Percentiles rank a stretch among this genome's conserved stretches.
These are phyloP conservation scores for Hyalella azteca DNA, from an alignment of 2,888 invertebrate genomes.

Conservation along the genomic window DNA sequence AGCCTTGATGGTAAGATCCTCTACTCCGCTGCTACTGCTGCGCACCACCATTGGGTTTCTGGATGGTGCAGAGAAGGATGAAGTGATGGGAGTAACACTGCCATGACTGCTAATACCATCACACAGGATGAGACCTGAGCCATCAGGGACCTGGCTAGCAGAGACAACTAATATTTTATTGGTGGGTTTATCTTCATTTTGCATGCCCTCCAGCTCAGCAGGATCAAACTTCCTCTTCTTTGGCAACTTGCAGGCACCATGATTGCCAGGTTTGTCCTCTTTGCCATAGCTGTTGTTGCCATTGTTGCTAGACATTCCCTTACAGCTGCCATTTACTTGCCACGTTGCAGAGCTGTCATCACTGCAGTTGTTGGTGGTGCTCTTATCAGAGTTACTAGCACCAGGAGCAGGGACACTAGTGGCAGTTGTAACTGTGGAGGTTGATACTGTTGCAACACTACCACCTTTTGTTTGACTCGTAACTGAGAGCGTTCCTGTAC, in stretches of 20 bases:
- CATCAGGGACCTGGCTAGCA: background rate
- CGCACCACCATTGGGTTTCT: constrained; percentile 40
- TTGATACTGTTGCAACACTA: background rate
- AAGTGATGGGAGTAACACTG: background rate
- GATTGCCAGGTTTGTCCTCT: constrained; percentile 25
- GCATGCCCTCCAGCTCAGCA: constrained; percentile 76
- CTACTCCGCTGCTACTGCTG: background rate
- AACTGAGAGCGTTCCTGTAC: background rate
- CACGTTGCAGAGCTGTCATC: constrained; percentile 2
- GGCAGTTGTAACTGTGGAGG: background rate
- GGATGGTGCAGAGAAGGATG: constrained; percentile 39
- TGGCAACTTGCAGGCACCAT: constrained; percentile 75
- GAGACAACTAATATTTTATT: constrained; percentile 31
- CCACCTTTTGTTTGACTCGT: background rate
- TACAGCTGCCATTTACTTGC: constrained; percentile 32
- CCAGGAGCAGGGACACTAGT: background rate
- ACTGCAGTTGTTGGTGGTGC: background rate
- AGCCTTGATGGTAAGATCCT: constrained; percentile 24
- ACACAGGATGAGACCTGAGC: background rate
- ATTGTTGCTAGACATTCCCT: constrained; percentile 36
- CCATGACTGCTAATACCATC: background rate
- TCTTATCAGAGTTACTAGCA: background rate
- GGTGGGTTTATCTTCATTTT: constrained; percentile 35
- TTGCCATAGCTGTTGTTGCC: constrained; percentile 65
- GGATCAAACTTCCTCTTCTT: constrained; percentile 90